A percentile compares a stretch with the other conserved stretches of the same genome.
These are phyloP conservation scores for Hartigia nigra DNA, from an alignment of 2,888 invertebrate genomes.

Conservation along the genomic window DNA sequence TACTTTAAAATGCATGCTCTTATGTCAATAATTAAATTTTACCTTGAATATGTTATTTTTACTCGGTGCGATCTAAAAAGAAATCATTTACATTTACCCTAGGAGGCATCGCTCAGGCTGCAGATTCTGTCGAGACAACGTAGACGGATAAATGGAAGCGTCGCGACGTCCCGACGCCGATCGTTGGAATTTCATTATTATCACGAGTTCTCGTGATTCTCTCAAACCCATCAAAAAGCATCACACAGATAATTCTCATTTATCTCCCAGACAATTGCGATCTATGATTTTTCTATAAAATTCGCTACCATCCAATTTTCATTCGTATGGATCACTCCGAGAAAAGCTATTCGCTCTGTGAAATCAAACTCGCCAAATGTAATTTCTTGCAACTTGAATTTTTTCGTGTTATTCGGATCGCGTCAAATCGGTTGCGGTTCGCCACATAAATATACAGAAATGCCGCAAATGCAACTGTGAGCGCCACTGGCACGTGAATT, in stretches of 20 bases:
- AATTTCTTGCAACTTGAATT: not conserved
- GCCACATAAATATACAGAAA: not conserved
- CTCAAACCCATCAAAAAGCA: not conserved
- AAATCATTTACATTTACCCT: not conserved
- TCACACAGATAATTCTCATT: not conserved
- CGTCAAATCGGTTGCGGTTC: not conserved
- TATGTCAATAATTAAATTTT: not conserved
- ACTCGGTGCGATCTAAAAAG: not conserved
- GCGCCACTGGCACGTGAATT: slow-evolving; percentile 30
- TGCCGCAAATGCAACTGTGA: not conserved
- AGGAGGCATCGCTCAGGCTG: not conserved
- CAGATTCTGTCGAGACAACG: slow-evolving; percentile 21
- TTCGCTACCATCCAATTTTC: not conserved
- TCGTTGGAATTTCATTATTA: slow-evolving; percentile 32
- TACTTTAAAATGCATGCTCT: not conserved
- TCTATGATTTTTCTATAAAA: not conserved
- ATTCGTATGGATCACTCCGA: not conserved
- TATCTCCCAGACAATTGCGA: not conserved
- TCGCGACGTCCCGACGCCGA: slow-evolving; percentile 42
- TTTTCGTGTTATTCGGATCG: not conserved
- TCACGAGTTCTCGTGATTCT: slow-evolving; percentile 20
- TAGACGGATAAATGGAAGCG: slow-evolving; percentile 35
- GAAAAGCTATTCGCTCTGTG: not conserved
- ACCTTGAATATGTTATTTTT: not conserved
- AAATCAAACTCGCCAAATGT: not conserved